Conservation (phyloP, 2,113 vertebrate species). For the Brachyhypopomus gauderio region DNA sequence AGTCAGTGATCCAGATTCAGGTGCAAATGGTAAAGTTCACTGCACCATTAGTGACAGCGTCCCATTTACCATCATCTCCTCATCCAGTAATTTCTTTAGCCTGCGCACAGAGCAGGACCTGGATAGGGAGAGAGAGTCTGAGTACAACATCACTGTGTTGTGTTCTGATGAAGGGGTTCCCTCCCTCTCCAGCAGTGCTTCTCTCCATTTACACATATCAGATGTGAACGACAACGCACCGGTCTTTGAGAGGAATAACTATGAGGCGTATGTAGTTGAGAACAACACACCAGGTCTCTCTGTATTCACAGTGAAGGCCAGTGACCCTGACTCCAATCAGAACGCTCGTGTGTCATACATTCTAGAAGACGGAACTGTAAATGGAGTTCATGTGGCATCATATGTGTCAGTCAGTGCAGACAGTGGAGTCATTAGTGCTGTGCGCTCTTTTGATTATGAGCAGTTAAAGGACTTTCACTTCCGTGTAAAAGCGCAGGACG, state of each 20-base stretch:
- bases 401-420: conserved; percentile 63
- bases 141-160: too few species aligned
- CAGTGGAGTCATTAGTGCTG: conserved; percentile 48
- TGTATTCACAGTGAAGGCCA: conserved; percentile 39
- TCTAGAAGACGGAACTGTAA: conserved; percentile 31
- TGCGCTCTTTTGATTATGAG: conserved; percentile 64
- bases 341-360: conserved; percentile 66
- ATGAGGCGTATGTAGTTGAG: conserved; percentile 58
- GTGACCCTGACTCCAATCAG: conserved; percentile 61
- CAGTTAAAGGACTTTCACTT: conserved; percentile 31
- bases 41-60: conserved; percentile 56
- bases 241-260: conserved; percentile 58
- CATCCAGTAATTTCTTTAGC: conserved; percentile 64
- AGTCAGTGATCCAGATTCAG: conserved; percentile 72
- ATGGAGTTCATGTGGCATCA: conserved; percentile 58
- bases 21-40: conserved; percentile 64
- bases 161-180: too few species aligned
- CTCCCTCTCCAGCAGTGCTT: too few species aligned
- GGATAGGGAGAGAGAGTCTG: too few species aligned
- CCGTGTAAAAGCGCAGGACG: conserved; percentile 50
- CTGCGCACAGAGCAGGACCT: conserved; percentile 50
- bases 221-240: conserved; percentile 61
- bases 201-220: too few species aligned
- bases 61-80: conserved; percentile 65
- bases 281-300: conserved; percentile 63